phyloP scores from a whole-genome alignment of 2,888 invertebrate species.

The Tipula confusa region DNA sequence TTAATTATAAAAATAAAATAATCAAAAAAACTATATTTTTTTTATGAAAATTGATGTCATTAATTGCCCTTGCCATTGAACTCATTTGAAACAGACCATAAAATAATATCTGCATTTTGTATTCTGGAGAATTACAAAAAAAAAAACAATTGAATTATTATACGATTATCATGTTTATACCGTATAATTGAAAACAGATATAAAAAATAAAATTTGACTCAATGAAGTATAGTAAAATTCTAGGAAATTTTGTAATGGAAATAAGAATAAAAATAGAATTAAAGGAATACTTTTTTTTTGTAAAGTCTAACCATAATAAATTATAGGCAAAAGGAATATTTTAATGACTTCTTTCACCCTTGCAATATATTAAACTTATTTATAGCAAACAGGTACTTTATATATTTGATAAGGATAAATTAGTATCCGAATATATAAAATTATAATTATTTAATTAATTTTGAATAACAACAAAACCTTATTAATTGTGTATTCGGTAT shows the following conservation, averaged over 20 bases:
- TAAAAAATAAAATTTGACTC: neutral
- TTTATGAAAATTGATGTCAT: neutral
- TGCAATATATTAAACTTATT: neutral
- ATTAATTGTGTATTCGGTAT: no score
- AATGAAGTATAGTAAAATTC: neutral
- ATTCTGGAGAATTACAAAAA: neutral
- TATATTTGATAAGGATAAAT: neutral
- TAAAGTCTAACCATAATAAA: neutral
- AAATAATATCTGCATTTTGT: neutral
- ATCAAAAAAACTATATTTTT: no score
- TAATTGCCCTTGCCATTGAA: neutral
- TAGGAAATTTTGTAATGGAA: neutral
- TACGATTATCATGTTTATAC: neutral
- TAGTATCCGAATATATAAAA: neutral
- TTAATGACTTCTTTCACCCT: no score
- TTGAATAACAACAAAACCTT: neutral
- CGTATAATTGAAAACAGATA: slow-evolving; percentile 14
- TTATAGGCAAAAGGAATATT: neutral
- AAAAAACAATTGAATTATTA: no score
- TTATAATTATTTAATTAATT: neutral
- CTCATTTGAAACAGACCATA: neutral
- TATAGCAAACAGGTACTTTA: no score
- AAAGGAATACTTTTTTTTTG: neutral
- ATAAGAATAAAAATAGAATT: neutral
- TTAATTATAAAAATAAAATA: no score